Percentiles rank a stretch among this genome's conserved stretches.
Conservation (phyloP, 2,113 vertebrate species). For the Edolisoma coerulescens region DNA sequence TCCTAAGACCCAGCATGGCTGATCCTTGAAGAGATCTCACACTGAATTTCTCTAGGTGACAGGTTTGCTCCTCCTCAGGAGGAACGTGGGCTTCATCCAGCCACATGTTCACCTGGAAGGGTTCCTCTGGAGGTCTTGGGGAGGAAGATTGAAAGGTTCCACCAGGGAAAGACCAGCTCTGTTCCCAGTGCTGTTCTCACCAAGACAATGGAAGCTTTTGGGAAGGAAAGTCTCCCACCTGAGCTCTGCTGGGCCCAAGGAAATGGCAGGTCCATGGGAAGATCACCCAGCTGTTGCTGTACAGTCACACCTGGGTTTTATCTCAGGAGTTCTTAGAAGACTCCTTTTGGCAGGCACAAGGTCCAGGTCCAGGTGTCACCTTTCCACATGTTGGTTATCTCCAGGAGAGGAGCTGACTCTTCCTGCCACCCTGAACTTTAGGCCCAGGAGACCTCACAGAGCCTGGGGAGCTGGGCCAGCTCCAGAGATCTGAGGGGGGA, state of each 20-base stretch:
- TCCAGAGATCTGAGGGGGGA: fast-evolving
- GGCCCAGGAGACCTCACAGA: not conserved
- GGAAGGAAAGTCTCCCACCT: not conserved
- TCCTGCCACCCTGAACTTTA: not conserved
- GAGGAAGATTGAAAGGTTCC: not conserved
- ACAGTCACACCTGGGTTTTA: not conserved
- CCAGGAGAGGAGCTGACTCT: not conserved
- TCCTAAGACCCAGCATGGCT: fast-evolving
- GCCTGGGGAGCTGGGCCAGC: not conserved
- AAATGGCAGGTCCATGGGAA: not conserved
- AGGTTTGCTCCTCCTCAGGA: not conserved
- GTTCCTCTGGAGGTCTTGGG: not conserved
- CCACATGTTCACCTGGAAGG: fast-evolving
- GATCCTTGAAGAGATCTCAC: not conserved
- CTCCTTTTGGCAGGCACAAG: not conserved
- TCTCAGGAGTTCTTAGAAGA: not conserved
- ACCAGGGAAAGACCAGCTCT: not conserved
- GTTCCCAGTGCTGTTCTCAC: not conserved
- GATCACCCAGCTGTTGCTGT: not conserved
- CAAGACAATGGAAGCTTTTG: not conserved
- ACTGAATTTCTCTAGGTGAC: not conserved
- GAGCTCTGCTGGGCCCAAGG: not conserved
- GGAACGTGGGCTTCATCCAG: not conserved
- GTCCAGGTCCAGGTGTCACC: not conserved
- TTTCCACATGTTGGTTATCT: not conserved